Conservation (phyloP, 2,797 vertebrate species). For the Premnoplex brunnescens region DNA sequence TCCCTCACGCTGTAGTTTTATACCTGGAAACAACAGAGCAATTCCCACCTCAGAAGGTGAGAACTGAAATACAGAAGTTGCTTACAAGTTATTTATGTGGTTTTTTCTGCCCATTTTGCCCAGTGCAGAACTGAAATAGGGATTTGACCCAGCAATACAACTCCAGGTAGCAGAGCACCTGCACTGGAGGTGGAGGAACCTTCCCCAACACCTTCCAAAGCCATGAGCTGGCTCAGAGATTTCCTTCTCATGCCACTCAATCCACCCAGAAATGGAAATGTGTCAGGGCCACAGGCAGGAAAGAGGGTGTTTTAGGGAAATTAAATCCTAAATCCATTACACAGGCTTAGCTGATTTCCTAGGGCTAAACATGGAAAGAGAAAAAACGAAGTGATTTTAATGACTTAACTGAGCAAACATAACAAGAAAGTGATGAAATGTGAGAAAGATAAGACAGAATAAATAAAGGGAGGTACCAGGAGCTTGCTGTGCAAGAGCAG, state of each 20-base stretch:
- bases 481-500: not conserved
- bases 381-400: constrained; percentile 34
- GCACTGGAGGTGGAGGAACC: not conserved
- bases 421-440: constrained; percentile 67
- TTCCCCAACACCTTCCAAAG: not conserved
- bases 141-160: not conserved
- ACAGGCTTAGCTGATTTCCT: constrained; percentile 28
- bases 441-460: constrained; percentile 45
- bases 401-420: constrained; percentile 62
- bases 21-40: not conserved
- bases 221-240: not conserved
- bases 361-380: constrained; percentile 40
- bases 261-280: not conserved
- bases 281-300: not conserved
- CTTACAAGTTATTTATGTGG: not conserved
- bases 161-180: not conserved
- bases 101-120: not conserved
- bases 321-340: constrained; percentile 33
- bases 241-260: not conserved
- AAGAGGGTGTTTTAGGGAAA: not conserved
- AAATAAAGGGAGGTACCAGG: constrained; percentile 35
- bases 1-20: not conserved
- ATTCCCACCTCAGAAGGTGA: not conserved
- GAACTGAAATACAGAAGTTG: not conserved
- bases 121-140: not conserved